These are phyloP conservation scores for Globicephala melas DNA, from an alignment of 2,113 vertebrate genomes.

Conservation along the genomic window DNA sequence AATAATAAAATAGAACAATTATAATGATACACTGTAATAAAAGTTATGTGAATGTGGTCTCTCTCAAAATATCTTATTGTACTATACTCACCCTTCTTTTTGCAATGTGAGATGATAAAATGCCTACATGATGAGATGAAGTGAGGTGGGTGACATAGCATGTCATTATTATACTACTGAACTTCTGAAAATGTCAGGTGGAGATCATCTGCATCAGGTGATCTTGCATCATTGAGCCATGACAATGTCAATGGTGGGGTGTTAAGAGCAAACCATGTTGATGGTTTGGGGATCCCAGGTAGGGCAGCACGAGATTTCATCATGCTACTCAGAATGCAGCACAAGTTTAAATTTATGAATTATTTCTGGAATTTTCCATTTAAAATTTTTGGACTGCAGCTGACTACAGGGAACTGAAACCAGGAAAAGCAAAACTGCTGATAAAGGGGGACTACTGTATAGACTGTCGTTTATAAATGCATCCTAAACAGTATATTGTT, in stretches of 20 bases:
- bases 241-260: fast-evolving
- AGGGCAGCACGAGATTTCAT: background rate
- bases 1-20: background rate
- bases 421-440: background rate
- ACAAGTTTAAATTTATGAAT: background rate
- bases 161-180: too few species aligned
- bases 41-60: background rate
- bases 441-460: background rate
- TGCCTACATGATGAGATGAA: background rate
- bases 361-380: background rate
- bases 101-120: background rate
- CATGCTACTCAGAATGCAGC: background rate
- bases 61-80: background rate
- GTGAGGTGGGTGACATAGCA: background rate
- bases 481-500: background rate
- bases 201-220: background rate
- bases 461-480: background rate
- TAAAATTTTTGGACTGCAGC: background rate
- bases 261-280: background rate
- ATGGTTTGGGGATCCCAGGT: background rate
- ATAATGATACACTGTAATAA: background rate
- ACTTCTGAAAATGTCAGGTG: background rate
- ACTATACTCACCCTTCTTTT: background rate
- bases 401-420: background rate
- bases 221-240: background rate